Base-by-base conservation (phyloP, 2,113 vertebrate species). In the Protobothrops flavoviridis region DNA sequence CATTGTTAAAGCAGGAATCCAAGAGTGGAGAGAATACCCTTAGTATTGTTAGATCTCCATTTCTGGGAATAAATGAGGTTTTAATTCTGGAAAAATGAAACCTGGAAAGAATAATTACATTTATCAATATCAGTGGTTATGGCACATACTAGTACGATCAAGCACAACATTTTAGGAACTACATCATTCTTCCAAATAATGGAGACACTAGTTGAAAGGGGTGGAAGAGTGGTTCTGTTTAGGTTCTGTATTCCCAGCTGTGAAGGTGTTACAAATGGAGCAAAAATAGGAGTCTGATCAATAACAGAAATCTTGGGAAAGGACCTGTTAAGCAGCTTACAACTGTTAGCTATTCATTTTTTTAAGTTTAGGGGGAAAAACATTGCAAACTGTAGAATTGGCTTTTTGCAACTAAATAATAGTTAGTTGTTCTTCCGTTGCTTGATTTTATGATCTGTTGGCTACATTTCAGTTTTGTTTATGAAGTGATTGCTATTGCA, bases 401-500 rank as follows among this genome's bases (percentile, higher is more conserved):
- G 45, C 1, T 88, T 85, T 87, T n/a, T 52, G 39, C 87, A 64
- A 15, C 26, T 26, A 53, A 33, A 43, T 56, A 4, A 15, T 24
- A 24, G 20, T 59, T 56, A 43, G 52, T 87, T 48, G 1, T 45
- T 89, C 64, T 81, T 57, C 23, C 29, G 59, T n/a, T 88, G 43
- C 52, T n/a, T 91, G 45, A 29, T n/a, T 88, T 74, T n/a, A n/a
- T 88, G 39, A 89, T 3, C 2, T 39, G 61, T 81, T 9, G 2
- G 52, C 55, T 48, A 21, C 85, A 64, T 94, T 85, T 90, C 11
- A 55, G 59, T 81, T 86, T 87, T 59, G 43, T 85, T 91, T 92
- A 85, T 90, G 39, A 81, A 92, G 89, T 17, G 85, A 88, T 81
- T 81, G 59, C n/a, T 91, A 13, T 90, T 93, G 90, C 88, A 85